Evolutionary conservation across 2,113 vertebrate species (phyloP), one percentile per base, ranked within the genome.

Genomic region (Dryoscopus gambensis): DNA sequence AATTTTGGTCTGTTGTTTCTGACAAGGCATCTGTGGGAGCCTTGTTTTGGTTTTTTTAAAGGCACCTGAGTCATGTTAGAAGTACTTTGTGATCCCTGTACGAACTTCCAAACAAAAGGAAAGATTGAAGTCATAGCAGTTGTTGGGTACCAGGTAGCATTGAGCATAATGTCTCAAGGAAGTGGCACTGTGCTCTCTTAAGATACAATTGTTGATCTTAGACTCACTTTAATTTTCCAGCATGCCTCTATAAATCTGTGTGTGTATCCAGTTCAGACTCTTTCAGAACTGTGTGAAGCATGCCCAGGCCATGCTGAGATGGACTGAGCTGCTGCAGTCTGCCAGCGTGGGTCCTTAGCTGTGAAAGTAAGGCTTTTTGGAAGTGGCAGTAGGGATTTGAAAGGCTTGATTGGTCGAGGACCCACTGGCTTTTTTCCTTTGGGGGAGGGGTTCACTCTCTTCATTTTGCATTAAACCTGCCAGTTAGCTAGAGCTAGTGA

Each of bases 211-310:
- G 27, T 5, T 47, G 22, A 25, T 47, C 24, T 47, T 53, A 21
- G 52, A 71, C 55, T 63, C 1, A 1, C 11, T 33, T 33, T 37
- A 1, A 5, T 50, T 91, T 91, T 59, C 31, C n/a, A 56, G 6
- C 2, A 2, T 44, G 13, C 4, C 15, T 81, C 28, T 59, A 15
- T 53, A 59, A 81, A 46, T 4, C 10, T 59, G 10, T 2, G 1
- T 13, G 16, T 59, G 33, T 42, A 27, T 83, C 20, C 15, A 15
- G 6, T 64, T 64, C 18, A 46, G 24, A 13, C 11, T 56, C 15
- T 28, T 62, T 49, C 37, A 42, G 62, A 33, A 3, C 18, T 18
- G 10, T 0, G 2, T 22, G 18, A 44, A n/a, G 16, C 3, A 2
- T 50, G 52, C 11, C 11, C 37, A 25, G 60, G 39, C 57, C 6